phyloP scores from a whole-genome alignment of 2,797 vertebrate genomes.

The Champsocephalus gunnari region DNA sequence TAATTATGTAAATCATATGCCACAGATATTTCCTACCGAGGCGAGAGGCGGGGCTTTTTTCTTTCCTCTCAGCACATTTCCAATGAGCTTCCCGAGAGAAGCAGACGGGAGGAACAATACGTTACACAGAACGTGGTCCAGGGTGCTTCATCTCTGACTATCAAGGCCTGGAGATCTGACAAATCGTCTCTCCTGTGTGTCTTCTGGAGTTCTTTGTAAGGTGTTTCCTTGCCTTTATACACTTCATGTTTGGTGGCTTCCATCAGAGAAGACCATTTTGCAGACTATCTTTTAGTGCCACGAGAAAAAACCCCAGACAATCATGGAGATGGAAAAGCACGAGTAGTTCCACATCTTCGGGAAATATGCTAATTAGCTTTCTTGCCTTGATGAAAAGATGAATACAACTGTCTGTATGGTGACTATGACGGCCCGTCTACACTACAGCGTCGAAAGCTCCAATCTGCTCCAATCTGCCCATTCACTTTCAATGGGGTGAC shows the following conservation, averaged over 20 bases:
- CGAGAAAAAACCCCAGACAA: too few species aligned
- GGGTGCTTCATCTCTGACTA: constrained; percentile 27
- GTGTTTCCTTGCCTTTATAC: neutral
- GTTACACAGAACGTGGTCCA: constrained; percentile 36
- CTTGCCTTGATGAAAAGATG: too few species aligned
- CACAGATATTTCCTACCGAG: constrained; percentile 76
- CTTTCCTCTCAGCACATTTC: constrained; percentile 56
- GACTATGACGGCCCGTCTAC: too few species aligned
- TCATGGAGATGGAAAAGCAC: too few species aligned
- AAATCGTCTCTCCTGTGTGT: neutral
- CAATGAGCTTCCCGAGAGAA: constrained; percentile 52
- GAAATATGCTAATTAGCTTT: too few species aligned
- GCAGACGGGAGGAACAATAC: constrained; percentile 51
- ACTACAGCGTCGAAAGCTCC: too few species aligned
- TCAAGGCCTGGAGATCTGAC: constrained; percentile 14
- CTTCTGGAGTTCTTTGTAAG: neutral
- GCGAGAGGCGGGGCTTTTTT: constrained; percentile 50
- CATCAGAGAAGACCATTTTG: neutral
- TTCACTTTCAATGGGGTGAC: too few species aligned
- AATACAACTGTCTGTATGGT: too few species aligned
- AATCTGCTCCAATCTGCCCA: too few species aligned
- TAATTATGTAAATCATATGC: constrained; percentile 85
- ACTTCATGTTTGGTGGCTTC: neutral
- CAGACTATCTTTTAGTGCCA: neutral
- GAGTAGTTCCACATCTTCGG: too few species aligned